Evolutionary conservation across 2,797 vertebrate species (phyloP).

Genomic region (Acridotheres tristis): DNA sequence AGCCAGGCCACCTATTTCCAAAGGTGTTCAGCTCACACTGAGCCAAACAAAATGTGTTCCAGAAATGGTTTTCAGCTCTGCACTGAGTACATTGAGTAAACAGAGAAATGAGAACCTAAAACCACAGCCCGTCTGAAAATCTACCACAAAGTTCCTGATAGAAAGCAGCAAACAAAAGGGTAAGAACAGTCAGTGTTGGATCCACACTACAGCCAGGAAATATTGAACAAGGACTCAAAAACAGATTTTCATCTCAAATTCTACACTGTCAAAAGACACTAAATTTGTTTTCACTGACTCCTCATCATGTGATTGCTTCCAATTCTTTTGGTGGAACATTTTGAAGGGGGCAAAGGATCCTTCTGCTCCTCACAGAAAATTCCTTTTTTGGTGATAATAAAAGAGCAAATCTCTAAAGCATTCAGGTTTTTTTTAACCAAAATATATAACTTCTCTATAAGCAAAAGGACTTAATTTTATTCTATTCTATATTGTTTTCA

Average conservation of each 20-base stretch:
- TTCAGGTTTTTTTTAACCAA: neutral
- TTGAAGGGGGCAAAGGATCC: neutral
- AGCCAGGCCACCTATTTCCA: neutral
- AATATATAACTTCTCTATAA: neutral
- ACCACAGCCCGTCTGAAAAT: neutral
- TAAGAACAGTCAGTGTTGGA: neutral
- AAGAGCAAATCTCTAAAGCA: neutral
- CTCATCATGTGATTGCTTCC: neutral
- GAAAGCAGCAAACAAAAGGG: neutral
- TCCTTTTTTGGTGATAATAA: neutral
- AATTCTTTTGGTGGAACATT: neutral
- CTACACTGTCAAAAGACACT: neutral
- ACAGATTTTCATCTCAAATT: neutral
- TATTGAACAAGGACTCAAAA: neutral
- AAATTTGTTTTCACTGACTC: neutral
- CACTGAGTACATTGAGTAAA: neutral
- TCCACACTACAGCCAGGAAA: neutral
- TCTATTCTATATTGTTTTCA: neutral
- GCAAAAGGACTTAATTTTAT: neutral
- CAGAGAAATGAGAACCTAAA: neutral
- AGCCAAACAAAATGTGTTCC: neutral
- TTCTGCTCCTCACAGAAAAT: neutral
- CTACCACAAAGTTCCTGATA: neutral
- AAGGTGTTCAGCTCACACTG: neutral
- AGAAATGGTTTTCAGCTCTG: neutral